Evolutionary conservation across 2,888 invertebrate genomes (phyloP).

Genomic region (Dynastes hyllus): DNA sequence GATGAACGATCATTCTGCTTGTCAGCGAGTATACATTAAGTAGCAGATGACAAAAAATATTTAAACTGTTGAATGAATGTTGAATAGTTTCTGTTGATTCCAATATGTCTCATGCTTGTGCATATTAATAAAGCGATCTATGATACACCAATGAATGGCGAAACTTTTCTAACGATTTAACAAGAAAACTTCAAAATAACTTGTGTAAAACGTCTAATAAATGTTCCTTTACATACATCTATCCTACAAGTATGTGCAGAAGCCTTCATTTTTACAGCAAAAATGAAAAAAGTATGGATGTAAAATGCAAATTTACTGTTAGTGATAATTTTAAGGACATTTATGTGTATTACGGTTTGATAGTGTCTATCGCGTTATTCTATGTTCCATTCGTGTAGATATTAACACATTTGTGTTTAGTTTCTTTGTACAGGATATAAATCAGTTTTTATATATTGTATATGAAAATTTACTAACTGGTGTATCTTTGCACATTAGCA

Average conservation of each 20-base stretch:
- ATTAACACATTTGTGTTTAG: constrained; percentile 15
- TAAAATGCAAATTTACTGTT: neutral
- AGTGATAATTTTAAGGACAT: constrained; percentile 20
- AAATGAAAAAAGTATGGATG: neutral
- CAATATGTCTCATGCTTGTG: too few species aligned
- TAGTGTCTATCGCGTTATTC: constrained; percentile 4
- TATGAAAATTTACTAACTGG: constrained; percentile 31
- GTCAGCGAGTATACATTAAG: too few species aligned
- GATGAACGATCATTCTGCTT: neutral
- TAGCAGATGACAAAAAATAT: too few species aligned
- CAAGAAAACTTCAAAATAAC: neutral
- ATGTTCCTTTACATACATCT: too few species aligned
- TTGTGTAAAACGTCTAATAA: too few species aligned
- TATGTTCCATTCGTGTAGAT: constrained; percentile 11
- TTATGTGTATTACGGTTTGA: neutral
- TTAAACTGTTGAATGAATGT: too few species aligned
- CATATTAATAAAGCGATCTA: too few species aligned
- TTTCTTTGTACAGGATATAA: neutral
- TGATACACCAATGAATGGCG: neutral
- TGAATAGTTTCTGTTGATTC: too few species aligned
- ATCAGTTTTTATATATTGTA: constrained; percentile 20
- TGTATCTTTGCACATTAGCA: constrained; percentile 24
- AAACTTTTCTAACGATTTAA: constrained; percentile 9
- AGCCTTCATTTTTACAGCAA: neutral
- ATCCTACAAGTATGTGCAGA: neutral